Percentiles rank a stretch among this genome's conserved stretches.
Evolutionary conservation across 2,888 invertebrate genomes (phyloP).

Genomic region (Dorcus parallelipipedus): DNA sequence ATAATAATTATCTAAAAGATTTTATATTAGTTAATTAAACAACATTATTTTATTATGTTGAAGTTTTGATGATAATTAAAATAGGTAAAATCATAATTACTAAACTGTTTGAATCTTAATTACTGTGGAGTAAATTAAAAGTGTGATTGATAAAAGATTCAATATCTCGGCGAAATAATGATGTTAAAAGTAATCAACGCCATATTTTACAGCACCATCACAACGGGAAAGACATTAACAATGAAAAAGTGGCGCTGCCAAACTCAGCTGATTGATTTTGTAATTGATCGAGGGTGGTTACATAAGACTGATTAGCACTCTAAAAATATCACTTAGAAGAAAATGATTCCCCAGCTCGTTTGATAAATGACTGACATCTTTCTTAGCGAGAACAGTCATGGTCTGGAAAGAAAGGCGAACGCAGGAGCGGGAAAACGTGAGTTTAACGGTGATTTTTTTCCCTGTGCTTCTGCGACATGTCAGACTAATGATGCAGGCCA

Average conservation of each 20-base stretch:
- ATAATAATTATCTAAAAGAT: too few relatives aligned
- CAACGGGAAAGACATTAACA: constrained; percentile 27
- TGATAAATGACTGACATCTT: constrained; percentile 48
- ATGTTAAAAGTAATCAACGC: constrained; percentile 25
- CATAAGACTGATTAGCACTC: constrained; percentile 46
- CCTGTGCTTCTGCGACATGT: constrained; percentile 37
- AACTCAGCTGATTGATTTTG: constrained; percentile 41
- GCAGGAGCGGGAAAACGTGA: constrained; percentile 31
- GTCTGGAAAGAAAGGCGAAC: constrained; percentile 26
- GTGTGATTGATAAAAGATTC: constrained; percentile 4
- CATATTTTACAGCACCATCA: constrained; percentile 19
- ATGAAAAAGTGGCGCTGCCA: constrained; percentile 35
- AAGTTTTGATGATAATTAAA: too few relatives aligned
- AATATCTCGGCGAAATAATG: constrained; percentile 18
- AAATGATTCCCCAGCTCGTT: constrained; percentile 36
- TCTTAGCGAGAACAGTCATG: constrained; percentile 36
- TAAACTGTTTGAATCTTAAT: too few relatives aligned
- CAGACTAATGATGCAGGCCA: constrained; percentile 41
- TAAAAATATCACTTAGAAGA: constrained; percentile 45
- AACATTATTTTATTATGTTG: too few relatives aligned
- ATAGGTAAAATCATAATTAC: too few relatives aligned
- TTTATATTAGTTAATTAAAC: too few relatives aligned
- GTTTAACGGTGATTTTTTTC: constrained; percentile 36
- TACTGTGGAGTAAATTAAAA: too few relatives aligned
- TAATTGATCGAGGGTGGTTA: constrained; percentile 47